Base-by-base conservation (phyloP, 1,140 invertebrate species). In the Sminthurides bifidus region DNA sequence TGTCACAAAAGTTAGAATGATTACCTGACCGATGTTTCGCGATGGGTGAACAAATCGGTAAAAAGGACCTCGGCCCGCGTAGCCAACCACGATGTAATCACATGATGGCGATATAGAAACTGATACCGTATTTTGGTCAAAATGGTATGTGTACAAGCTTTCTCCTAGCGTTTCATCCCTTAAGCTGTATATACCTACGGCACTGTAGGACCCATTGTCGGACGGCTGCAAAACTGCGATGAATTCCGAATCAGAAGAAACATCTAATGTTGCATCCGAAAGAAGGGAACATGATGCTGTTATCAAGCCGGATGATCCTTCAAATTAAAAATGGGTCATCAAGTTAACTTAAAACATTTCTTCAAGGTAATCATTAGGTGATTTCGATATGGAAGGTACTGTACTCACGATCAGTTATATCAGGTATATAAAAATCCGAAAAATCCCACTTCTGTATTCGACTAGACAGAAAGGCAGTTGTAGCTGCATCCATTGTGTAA, bases 361-460 rank as follows among this genome's bases (percentile, higher is more conserved):
- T 43, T 41, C 8, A 21, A 31, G 23, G 12, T 15, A 52, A 19
- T 27, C 27, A 8, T 24, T 33, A 51, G 14, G 15, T 14, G 4
- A 6, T 21, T 51, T 14, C 21, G n/a, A 10, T 33, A 37, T 52
- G 23, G 6, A 5, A 29, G 33, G 10, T 14, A 12, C 35, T 5
- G 4, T 8, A 35, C 44, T 43, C 52, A 63, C 61, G 45, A 53
- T 60, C 58, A 2, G 52, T 55, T 10, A 65, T 53, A 40, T 61
- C 52, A 19, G 63, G 63, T 10, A 65, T 51, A 3, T 46, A 24
- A 43, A 65, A 65, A 24, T 55, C 23, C 17, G 56, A 61, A 48
- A 65, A 65, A 29, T 65, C 63, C 63, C 63, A 65, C 37, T 61
- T 61, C 49, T 65, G 63, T 29, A 65, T 61, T 46, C 63, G 45